Base-by-base conservation (phyloP, 2,113 vertebrate species). In the Calonectris borealis region DNA sequence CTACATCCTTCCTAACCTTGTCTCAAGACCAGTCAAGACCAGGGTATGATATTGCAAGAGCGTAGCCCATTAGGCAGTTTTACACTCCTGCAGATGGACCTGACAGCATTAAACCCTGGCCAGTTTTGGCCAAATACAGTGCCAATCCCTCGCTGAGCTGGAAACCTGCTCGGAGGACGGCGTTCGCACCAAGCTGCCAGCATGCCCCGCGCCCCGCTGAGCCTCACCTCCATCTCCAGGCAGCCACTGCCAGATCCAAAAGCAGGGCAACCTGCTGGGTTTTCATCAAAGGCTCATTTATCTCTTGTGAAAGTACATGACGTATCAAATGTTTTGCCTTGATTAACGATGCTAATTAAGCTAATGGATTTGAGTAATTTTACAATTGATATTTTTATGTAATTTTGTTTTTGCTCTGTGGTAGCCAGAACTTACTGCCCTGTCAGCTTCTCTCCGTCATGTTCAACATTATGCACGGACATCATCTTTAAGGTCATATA, bases 311-410 rank as follows among this genome's bases (percentile, higher is more conserved):
- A 97, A 96, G 96, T 96, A 97, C 96, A 97, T 77, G 90, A 97
- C 57, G 81, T 97, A 96, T 97, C 97, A 97, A 95, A 93, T 40
- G 87, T 83, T 96, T 96, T 60, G 75, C 94, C 94, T 95, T 97
- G 97, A 97, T 97, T 97, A 97, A 97, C 92, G 96, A 90, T 86
- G 81, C 93, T 97, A 97, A 97, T 97, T 97, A 97, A 96, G 92
- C 94, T 97, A 97, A 97, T 97, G 97, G 96, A 96, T 93, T 91
- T 89, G 88, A 97, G 97, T 76, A 90, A 96, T 95, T 97, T 91
- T 96, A 95, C 95, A 95, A 95, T 95, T 94, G 93, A 62, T 89
- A 95, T 97, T 96, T 97, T 97, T 96, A 70, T 95, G 90, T 73
- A 82, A 88, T 97, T 96, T 85, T 95, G 94, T 75, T 95, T 95